Conservation (phyloP, 2,888 invertebrate genomes). For the Caenorhabditis panamensis region DNA sequence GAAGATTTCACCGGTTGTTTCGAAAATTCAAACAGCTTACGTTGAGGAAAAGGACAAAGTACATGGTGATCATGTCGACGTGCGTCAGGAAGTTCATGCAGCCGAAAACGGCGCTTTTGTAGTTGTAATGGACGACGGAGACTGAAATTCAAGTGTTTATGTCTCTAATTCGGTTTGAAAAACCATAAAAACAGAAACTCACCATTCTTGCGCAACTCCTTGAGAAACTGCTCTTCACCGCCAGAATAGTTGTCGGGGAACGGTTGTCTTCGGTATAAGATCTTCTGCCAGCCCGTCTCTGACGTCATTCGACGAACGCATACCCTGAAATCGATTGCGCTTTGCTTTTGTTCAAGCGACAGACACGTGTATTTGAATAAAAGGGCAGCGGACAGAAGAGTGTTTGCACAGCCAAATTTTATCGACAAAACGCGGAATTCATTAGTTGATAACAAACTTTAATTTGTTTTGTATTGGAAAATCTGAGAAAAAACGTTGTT, state of each 20-base stretch:
- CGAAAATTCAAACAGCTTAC: conserved; percentile 35
- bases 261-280: conserved; percentile 90
- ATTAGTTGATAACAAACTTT: too few relatives aligned
- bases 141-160: too few relatives aligned
- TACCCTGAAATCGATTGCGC: conserved; percentile 26
- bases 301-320: conserved; percentile 39
- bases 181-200: too few relatives aligned
- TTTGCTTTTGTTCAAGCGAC: too few relatives aligned
- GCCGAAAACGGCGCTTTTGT: conserved; percentile 87
- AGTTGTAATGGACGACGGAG: conserved; percentile 87
- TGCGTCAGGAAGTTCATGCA: conserved; percentile 89
- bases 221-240: conserved; percentile 88
- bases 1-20: conserved; percentile 1
- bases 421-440: too few relatives aligned
- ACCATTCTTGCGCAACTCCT: conserved; percentile 88
- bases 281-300: conserved; percentile 87
- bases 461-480: too few relatives aligned
- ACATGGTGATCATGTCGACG: conserved; percentile 84
- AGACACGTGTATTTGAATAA: too few relatives aligned
- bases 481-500: too few relatives aligned
- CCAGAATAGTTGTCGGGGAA: conserved; percentile 95
- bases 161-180: too few relatives aligned
- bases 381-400: too few relatives aligned
- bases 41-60: conserved; percentile 78
- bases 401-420: too few relatives aligned